phyloP scores from a whole-genome alignment of 2,113 vertebrate genomes.

The Xenopus borealis region DNA sequence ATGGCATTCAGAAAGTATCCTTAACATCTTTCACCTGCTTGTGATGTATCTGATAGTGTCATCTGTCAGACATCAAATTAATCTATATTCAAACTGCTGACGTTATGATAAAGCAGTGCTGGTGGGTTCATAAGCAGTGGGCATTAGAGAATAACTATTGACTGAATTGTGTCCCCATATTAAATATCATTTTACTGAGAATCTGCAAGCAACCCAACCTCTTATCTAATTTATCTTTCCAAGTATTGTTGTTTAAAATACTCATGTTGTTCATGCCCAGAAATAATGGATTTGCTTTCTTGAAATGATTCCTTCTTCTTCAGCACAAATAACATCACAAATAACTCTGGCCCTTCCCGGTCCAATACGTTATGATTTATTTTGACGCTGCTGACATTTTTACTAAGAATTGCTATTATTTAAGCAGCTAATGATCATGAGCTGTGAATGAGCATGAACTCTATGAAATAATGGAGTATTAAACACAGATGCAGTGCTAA shows the following conservation, averaged over 20 bases:
- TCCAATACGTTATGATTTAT: constrained; percentile 22
- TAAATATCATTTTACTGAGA: constrained; percentile 21
- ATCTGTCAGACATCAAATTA: constrained; percentile 27
- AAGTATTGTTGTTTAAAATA: not conserved
- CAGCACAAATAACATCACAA: constrained; percentile 49
- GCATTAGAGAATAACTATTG: not conserved
- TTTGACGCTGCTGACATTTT: constrained; percentile 40
- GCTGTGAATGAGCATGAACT: not conserved
- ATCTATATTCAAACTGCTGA: constrained; percentile 18
- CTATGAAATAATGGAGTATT: constrained; percentile 3
- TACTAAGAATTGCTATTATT: constrained; percentile 23
- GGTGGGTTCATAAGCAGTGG: not conserved
- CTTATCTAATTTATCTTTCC: constrained; percentile 15
- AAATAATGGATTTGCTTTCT: constrained; percentile 46
- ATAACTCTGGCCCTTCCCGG: constrained; percentile 23
- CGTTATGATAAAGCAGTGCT: not conserved
- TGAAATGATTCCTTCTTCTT: constrained; percentile 46
- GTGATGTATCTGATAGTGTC: constrained; percentile 12
- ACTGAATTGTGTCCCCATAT: constrained; percentile 7
- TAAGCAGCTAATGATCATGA: constrained; percentile 7
- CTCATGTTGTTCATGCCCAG: constrained; percentile 36
- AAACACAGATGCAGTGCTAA: not conserved
- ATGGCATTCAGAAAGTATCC: not conserved
- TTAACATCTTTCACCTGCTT: constrained; percentile 13
- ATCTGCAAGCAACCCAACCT: not conserved